Evolutionary conservation across 2,113 vertebrate genomes (phyloP).

Genomic region (Protobothrops mucrosquamatus): DNA sequence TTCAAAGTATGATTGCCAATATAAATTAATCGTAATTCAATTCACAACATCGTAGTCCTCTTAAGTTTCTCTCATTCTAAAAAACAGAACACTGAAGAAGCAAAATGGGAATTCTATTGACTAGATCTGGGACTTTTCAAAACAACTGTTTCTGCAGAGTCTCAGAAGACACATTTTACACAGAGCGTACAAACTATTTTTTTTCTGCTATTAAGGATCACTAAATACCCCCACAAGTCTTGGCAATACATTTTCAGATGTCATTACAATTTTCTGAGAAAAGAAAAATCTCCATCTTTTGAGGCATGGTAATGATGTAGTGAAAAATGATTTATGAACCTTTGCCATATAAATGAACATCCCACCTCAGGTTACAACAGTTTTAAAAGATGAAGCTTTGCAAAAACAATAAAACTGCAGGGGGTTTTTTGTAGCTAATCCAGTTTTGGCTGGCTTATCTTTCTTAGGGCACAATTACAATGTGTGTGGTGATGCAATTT

Average conservation of each 20-base stretch:
- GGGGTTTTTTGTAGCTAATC: slow-evolving; percentile 27
- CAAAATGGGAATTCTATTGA: slow-evolving; percentile 10
- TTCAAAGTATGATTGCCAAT: not conserved
- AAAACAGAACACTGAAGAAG: slow-evolving; percentile 14
- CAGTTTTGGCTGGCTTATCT: slow-evolving; percentile 26
- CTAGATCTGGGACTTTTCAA: slow-evolving; percentile 25
- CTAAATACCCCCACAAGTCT: slow-evolving; percentile 3
- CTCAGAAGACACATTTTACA: not conserved
- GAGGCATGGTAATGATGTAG: slow-evolving; percentile 25
- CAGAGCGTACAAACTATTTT: not conserved
- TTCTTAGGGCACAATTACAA: slow-evolving; percentile 36
- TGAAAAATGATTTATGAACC: slow-evolving; percentile 11
- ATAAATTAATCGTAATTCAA: not conserved
- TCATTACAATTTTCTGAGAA: slow-evolving; percentile 3
- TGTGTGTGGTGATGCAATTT: slow-evolving; percentile 29
- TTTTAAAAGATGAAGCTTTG: not conserved
- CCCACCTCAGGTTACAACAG: not conserved
- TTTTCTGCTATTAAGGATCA: slow-evolving; percentile 20
- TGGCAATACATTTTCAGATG: not conserved
- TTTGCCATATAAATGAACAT: slow-evolving; percentile 5
- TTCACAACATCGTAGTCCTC: slow-evolving; percentile 19
- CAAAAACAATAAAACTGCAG: slow-evolving; percentile 15
- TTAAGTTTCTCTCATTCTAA: not conserved
- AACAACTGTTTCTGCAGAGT: not conserved
- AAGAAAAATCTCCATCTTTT: slow-evolving; percentile 21